phyloP scores from a whole-genome alignment of 2,888 invertebrate genomes.

The Mesodorylaimus sp. region DNA sequence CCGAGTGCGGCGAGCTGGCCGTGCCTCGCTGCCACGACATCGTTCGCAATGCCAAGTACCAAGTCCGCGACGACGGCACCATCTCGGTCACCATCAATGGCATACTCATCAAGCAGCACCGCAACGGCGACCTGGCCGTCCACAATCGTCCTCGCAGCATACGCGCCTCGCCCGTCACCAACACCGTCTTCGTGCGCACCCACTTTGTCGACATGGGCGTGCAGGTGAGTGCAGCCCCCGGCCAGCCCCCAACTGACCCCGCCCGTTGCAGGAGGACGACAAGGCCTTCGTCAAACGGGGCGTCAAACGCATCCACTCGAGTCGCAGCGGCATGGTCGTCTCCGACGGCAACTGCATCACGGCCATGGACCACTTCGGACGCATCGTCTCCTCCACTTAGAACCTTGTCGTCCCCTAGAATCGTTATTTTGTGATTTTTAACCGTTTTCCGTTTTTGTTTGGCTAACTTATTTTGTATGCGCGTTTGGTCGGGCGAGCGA shows the following conservation, averaged over 20 bases:
- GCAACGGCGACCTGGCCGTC: conserved; percentile 30
- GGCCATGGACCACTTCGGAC: conserved; percentile 23
- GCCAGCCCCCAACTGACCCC: no score
- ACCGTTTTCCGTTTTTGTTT: no score
- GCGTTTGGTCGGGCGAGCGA: no score
- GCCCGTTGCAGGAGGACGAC: conserved; percentile 18
- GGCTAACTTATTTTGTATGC: no score
- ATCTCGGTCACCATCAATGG: conserved; percentile 31
- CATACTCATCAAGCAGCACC: conserved; percentile 29
- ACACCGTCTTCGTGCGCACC: conserved; percentile 28
- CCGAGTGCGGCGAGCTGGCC: conserved; percentile 14
- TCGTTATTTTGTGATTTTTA: no score
- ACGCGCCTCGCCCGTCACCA: conserved; percentile 26
- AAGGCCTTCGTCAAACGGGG: conserved; percentile 23
- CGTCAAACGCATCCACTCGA: conserved; percentile 24
- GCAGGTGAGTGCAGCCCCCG: conserved; percentile 16
- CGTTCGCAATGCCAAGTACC: conserved; percentile 28
- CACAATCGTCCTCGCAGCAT: conserved; percentile 32
- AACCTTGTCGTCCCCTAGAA: no score
- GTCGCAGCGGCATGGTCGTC: conserved; percentile 25
- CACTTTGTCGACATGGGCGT: conserved; percentile 32
- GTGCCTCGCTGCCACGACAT: conserved; percentile 26
- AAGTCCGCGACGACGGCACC: conserved; percentile 24
- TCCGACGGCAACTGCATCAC: conserved; percentile 22
- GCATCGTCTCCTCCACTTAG: conserved; percentile 19